Base-by-base conservation (phyloP, 2,888 invertebrate species). In the Trichogramma evanescens region DNA sequence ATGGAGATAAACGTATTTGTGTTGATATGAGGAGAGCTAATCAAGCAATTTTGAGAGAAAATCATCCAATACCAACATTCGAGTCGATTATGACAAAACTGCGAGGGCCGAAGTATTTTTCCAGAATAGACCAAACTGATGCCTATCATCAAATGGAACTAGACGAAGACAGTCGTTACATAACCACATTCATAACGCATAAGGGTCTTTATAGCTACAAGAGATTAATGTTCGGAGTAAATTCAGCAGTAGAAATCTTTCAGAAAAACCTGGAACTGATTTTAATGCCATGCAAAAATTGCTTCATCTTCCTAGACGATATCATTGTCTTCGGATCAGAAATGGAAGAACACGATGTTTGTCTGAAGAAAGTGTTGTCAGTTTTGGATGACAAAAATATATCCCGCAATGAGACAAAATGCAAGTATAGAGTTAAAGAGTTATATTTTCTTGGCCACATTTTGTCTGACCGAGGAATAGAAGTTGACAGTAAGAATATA, bases 231-330 rank as follows among this genome's bases (percentile, higher is more conserved):
- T 78, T 77, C 61, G 76, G 76, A 0, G 72, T 79, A 8, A 68
- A 67, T 3, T 76, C 75, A 54, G 80, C 80, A 4, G 74, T 76
- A 0, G 80, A 79, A 67, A 66, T 76, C 2, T 80, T 77, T 63
- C 76, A 79, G 66, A 42, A 44, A 38, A 40, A 43, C n/a, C 8
- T 56, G 1, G 50, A 50, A 38, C 39, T 8, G 5, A 52, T 54
- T 38, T 50, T 50, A 26, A 41, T 43, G 6, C 43, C 66, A 70
- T 69, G 2, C 58, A 40, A 72, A 74, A 56, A 58, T 7, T 45
- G 48, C 4, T 38, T 56, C 6, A 63, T 60, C 46, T 60, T 56
- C 9, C 13, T 63, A 39, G 78, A 77, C 66, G 75, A 78, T 64
- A 76, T 79, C 13, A 46, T 78, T 1, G 64, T 79, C 6, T 71